Evolutionary conservation across 2,113 vertebrate species (phyloP).

Genomic region (Phyllopteryx taeniolatus): DNA sequence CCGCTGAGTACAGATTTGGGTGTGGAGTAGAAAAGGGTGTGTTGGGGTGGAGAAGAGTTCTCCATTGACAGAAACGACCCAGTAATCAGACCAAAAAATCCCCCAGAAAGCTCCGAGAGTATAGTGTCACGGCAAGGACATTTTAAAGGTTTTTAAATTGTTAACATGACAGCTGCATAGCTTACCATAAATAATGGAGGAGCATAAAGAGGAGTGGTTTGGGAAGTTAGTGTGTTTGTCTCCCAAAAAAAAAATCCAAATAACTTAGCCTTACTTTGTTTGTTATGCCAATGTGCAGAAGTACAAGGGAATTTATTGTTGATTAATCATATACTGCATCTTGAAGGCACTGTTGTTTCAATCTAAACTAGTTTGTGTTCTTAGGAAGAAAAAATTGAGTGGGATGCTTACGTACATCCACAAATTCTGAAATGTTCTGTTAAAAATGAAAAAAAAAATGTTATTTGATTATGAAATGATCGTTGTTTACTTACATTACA

Average conservation of each 20-base stretch:
- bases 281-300: neutral
- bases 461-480: neutral
- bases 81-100: neutral
- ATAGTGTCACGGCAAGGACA: neutral
- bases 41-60: neutral
- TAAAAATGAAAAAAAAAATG: neutral
- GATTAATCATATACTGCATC: neutral
- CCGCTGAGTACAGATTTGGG: neutral
- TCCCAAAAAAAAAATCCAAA: neutral
- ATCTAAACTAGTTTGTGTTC: neutral
- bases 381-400: too few relatives aligned
- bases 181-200: neutral
- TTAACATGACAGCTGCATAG: neutral
- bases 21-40: conserved; percentile 9
- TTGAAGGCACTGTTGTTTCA: neutral
- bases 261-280: neutral
- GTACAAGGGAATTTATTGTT: neutral
- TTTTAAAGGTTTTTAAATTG: conserved; percentile 1
- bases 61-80: conserved; percentile 6
- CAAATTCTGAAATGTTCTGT: neutral
- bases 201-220: neutral
- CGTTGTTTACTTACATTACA: neutral
- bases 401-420: neutral
- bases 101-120: neutral
- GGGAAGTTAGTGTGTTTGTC: neutral